These are phyloP conservation scores for Sebastes trivittatus DNA, from an alignment of 2,797 vertebrate genomes.

Conservation along the genomic window DNA sequence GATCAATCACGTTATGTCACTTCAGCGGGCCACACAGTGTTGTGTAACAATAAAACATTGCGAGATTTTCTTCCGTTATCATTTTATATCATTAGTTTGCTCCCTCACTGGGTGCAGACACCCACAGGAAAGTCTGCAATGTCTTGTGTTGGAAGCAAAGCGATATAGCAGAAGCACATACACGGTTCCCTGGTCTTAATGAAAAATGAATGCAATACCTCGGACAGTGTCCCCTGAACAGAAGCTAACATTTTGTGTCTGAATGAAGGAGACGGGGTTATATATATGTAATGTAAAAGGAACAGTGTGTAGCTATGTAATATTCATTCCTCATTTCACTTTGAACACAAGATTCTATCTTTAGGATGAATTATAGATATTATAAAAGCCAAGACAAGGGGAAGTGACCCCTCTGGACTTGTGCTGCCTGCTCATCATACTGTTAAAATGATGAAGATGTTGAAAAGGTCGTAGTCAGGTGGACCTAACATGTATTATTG, in stretches of 20 bases:
- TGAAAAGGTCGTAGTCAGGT: background rate
- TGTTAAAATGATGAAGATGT: background rate
- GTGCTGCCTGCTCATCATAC: constrained; percentile 3
- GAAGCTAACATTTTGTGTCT: constrained; percentile 30
- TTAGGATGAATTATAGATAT: constrained; percentile 71
- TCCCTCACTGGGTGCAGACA: constrained; percentile 16
- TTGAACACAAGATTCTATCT: constrained; percentile 45
- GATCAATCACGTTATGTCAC: constrained; percentile 36
- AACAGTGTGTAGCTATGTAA: constrained; percentile 51
- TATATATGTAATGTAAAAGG: constrained; percentile 34
- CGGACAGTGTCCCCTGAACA: constrained; percentile 26
- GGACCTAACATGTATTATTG: background rate
- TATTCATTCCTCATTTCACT: constrained; percentile 62
- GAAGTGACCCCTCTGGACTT: constrained; percentile 3
- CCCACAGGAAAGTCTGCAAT: constrained; percentile 29
- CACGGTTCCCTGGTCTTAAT: constrained; percentile 41
- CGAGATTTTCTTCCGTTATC: background rate
- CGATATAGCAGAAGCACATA: constrained; percentile 11
- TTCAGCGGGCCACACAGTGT: background rate
- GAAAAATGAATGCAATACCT: constrained; percentile 57
- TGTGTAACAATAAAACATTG: constrained; percentile 11
- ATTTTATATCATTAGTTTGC: constrained; percentile 53
- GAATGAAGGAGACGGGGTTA: constrained; percentile 18
- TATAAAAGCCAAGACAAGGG: constrained; percentile 65
- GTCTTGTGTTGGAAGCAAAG: constrained; percentile 23